A percentile compares a stretch with the other conserved stretches of the same genome.
phyloP scores from a whole-genome alignment of 2,113 vertebrate genomes.

The Rhabdornis inornatus region DNA sequence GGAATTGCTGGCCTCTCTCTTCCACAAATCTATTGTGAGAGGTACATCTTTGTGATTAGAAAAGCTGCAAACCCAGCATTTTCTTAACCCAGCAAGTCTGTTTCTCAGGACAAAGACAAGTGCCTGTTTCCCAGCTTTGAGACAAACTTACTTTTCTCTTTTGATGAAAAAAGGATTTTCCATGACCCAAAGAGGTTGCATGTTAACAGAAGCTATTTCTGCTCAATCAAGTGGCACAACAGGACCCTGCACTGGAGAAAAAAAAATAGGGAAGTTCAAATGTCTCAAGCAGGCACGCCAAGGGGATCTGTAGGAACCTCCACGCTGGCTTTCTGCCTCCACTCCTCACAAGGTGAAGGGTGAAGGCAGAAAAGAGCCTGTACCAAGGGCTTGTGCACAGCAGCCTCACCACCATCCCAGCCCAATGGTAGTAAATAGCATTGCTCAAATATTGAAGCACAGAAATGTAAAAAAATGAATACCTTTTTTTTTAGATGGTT shows the following conservation, averaged over 20 bases:
- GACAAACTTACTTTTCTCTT: neutral
- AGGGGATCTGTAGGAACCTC: neutral
- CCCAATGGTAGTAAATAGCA: fast-evolving
- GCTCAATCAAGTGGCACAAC: neutral
- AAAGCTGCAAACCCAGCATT: neutral
- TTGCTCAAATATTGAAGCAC: neutral
- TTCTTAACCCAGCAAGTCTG: neutral
- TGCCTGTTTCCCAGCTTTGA: neutral
- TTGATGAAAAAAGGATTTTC: neutral
- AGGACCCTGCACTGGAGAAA: neutral
- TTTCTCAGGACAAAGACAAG: neutral
- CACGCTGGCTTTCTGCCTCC: fast-evolving
- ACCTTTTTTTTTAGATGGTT: neutral
- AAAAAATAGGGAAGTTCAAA: neutral
- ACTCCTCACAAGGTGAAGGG: neutral
- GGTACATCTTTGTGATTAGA: neutral
- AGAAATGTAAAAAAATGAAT: neutral
- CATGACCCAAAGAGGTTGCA: neutral
- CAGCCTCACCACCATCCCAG: neutral
- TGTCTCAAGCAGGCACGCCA: fast-evolving
- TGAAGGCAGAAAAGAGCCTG: neutral
- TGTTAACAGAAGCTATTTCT: neutral
- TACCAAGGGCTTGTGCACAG: fast-evolving
- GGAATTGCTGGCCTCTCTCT: neutral
- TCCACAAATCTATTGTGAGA: neutral